Conservation (phyloP, 2,888 invertebrate species). For the Diaperis boleti region DNA sequence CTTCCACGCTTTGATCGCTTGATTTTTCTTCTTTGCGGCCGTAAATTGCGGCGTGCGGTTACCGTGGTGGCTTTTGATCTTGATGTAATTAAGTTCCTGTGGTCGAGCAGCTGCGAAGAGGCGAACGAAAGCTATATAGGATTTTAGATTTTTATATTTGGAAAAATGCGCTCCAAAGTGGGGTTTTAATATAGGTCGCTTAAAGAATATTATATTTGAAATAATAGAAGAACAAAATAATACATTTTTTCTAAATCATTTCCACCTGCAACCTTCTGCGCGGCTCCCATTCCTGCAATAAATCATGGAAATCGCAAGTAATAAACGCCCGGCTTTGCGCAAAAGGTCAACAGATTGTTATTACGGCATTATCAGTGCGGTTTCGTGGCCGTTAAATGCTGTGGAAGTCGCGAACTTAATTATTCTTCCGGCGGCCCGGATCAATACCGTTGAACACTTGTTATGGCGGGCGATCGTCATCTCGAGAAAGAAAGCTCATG, state of each 20-base stretch:
- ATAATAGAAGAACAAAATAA: no score
- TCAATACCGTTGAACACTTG: background rate
- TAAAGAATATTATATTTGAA: no score
- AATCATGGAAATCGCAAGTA: constrained; percentile 9
- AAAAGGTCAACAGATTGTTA: constrained; percentile 10
- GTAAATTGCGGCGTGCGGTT: constrained; percentile 24
- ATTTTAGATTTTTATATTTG: no score
- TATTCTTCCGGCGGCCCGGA: background rate
- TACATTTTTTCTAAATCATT: no score
- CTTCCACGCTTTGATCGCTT: constrained; percentile 1
- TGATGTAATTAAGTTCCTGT: constrained; percentile 24
- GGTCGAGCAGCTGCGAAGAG: constrained; percentile 16
- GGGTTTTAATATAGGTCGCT: no score
- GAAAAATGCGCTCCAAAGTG: no score
- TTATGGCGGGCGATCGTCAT: background rate
- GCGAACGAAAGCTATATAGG: no score
- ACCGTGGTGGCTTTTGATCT: constrained; percentile 18
- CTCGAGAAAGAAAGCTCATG: background rate
- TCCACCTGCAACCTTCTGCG: background rate
- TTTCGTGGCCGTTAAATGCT: background rate
- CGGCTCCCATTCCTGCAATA: background rate
- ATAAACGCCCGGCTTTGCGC: background rate
- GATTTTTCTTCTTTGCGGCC: constrained; percentile 13
- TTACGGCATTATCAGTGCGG: background rate
- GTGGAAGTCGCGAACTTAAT: background rate